These are phyloP conservation scores for Eonycteris spelaea DNA, from an alignment of 2,113 vertebrate species.

Conservation along the genomic window DNA sequence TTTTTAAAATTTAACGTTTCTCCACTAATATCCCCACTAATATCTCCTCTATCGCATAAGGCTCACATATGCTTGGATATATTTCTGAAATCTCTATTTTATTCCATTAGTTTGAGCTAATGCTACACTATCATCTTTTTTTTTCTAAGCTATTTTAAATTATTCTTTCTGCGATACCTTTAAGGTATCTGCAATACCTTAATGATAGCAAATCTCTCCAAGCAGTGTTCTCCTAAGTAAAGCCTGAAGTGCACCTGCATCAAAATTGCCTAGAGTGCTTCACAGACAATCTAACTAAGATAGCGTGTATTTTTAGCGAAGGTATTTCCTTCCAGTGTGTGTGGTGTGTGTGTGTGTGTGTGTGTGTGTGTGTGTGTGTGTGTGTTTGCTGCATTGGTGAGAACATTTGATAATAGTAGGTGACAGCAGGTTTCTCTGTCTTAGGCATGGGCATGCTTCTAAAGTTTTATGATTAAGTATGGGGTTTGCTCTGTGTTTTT, in stretches of 20 bases:
- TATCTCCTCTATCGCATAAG: background rate
- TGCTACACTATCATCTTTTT: background rate
- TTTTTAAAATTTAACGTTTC: background rate
- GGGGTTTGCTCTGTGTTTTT: background rate
- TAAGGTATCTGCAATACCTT: background rate
- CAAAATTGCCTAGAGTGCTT: background rate
- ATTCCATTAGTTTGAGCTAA: background rate
- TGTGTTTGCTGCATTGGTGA: background rate
- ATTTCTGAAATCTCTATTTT: background rate
- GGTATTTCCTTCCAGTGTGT: background rate
- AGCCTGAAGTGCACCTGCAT: background rate
- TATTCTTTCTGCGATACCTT: background rate
- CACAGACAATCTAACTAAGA: background rate
- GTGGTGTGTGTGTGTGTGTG: background rate
- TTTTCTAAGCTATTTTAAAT: constrained; percentile 3
- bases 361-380: background rate
- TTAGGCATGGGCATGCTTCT: background rate
- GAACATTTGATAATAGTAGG: background rate
- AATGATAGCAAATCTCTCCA: background rate
- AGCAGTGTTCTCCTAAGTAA: background rate
- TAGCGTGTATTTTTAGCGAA: background rate
- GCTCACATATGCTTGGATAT: background rate
- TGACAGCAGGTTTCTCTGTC: background rate
- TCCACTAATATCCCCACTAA: background rate
- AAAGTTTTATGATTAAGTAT: background rate